Conservation (phyloP, 2,113 vertebrate species). For the Smithornis capensis region DNA sequence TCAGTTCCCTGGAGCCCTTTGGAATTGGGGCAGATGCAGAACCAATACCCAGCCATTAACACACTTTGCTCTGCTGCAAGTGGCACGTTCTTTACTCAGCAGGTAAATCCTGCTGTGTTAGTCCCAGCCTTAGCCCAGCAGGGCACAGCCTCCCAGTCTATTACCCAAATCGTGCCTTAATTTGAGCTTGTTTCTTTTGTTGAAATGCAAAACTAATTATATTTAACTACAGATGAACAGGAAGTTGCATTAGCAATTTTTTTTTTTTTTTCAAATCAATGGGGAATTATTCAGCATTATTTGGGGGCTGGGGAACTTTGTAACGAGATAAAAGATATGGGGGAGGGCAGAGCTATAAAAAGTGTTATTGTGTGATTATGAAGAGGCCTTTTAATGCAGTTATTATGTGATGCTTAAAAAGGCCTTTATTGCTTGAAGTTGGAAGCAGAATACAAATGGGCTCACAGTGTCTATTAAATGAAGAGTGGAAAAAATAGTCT, state of each 20-base stretch:
- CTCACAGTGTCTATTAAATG: constrained; percentile 32
- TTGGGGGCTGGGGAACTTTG: constrained; percentile 27
- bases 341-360: constrained; percentile 56
- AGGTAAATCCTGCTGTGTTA: constrained; percentile 33
- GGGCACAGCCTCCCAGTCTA: constrained; percentile 26
- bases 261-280: constrained; percentile 28
- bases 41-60: neutral
- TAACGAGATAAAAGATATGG: constrained; percentile 27
- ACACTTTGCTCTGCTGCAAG: neutral
- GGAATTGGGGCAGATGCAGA: neutral
- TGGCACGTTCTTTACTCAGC: neutral
- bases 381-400: constrained; percentile 64
- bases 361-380: constrained; percentile 59
- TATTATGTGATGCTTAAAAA: constrained; percentile 65
- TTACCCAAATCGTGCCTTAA: constrained; percentile 20
- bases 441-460: constrained; percentile 58
- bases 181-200: constrained; percentile 64
- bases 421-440: constrained; percentile 61
- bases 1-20: neutral
- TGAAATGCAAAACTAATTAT: constrained; percentile 68
- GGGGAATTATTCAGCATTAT: constrained; percentile 53
- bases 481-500: constrained; percentile 36
- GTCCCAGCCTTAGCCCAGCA: constrained; percentile 17
- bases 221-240: constrained; percentile 48
- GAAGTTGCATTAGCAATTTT: constrained; percentile 50